Percentiles rank a stretch among this genome's conserved stretches.
These are phyloP conservation scores for Hippocampus kuda DNA, from an alignment of 2,797 vertebrate genomes.

Conservation along the genomic window DNA sequence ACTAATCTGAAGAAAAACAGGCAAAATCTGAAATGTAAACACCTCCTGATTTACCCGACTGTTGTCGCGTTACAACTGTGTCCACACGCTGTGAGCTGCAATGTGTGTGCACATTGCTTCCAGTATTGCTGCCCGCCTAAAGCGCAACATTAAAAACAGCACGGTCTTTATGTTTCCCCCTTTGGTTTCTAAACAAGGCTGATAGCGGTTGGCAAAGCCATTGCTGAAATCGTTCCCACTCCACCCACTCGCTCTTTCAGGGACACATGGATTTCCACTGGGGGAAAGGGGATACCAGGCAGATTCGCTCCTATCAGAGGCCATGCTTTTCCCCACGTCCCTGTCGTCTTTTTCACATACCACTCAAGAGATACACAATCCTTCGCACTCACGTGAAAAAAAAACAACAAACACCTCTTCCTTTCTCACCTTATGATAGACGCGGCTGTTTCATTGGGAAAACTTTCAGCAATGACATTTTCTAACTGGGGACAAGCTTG, in stretches of 20 bases:
- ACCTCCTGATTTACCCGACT: constrained; percentile 37
- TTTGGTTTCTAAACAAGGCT: constrained; percentile 35
- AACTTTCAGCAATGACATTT: constrained; percentile 25
- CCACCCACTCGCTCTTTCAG: constrained; percentile 41
- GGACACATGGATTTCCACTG: constrained; percentile 45
- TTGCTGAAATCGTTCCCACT: constrained; percentile 33
- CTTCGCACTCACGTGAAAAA: constrained; percentile 18
- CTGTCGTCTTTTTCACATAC: constrained; percentile 41
- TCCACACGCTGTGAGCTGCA: constrained; percentile 14
- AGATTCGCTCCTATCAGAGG: constrained; percentile 21
- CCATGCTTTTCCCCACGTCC: constrained; percentile 26
- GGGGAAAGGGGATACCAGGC: constrained; percentile 26
- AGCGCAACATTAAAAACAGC: constrained; percentile 23
- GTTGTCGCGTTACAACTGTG: constrained; percentile 23
- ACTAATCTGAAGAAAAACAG: constrained; percentile 40
- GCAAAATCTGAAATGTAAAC: constrained; percentile 38
- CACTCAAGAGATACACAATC: constrained; percentile 44
- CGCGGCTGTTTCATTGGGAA: constrained; percentile 12
- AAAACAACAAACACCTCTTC: constrained; percentile 5
- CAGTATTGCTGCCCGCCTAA: constrained; percentile 22
- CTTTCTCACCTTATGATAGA: constrained; percentile 9
- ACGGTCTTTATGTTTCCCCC: constrained; percentile 13
- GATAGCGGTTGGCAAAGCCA: constrained; percentile 28
- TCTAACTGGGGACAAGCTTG: not conserved
- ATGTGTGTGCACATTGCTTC: constrained; percentile 22